phyloP scores from a whole-genome alignment of 2,888 invertebrate species.

The Drosophila cognata region DNA sequence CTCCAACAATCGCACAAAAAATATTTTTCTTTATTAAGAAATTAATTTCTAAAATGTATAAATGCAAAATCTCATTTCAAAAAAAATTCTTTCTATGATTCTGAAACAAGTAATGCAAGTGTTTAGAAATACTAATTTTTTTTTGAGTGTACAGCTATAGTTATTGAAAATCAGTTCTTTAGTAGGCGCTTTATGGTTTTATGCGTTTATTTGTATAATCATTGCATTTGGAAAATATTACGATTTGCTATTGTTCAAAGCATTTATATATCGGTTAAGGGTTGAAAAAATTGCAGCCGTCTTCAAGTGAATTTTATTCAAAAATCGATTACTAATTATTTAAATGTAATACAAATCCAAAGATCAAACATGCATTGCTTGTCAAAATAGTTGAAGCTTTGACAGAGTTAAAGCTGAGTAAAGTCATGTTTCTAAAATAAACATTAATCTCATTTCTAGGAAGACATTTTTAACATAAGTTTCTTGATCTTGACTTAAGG shows the following conservation, averaged over 20 bases:
- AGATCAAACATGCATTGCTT: not conserved
- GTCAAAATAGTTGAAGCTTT: not conserved
- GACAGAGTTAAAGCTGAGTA: not conserved
- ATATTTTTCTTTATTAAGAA: too few species aligned
- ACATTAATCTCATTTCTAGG: not conserved
- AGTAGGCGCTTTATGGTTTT: conserved; percentile 57
- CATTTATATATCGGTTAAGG: not conserved
- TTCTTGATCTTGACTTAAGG: not conserved
- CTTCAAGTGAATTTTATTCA: not conserved
- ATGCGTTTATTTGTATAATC: conserved; percentile 37
- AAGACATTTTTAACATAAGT: not conserved
- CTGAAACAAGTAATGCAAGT: too few species aligned
- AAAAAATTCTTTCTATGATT: too few species aligned
- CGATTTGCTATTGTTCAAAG: not conserved
- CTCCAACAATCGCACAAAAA: too few species aligned
- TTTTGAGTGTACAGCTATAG: not conserved
- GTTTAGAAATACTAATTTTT: not conserved
- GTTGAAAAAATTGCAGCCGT: not conserved
- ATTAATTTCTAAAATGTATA: not conserved
- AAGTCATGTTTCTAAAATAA: not conserved
- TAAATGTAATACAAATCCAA: not conserved
- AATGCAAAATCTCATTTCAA: too few species aligned
- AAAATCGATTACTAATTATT: not conserved
- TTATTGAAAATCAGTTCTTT: conserved; percentile 57
- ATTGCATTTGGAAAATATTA: not conserved